These are phyloP conservation scores for Piprites chloris DNA, from an alignment of 2,113 vertebrate genomes.

Conservation along the genomic window DNA sequence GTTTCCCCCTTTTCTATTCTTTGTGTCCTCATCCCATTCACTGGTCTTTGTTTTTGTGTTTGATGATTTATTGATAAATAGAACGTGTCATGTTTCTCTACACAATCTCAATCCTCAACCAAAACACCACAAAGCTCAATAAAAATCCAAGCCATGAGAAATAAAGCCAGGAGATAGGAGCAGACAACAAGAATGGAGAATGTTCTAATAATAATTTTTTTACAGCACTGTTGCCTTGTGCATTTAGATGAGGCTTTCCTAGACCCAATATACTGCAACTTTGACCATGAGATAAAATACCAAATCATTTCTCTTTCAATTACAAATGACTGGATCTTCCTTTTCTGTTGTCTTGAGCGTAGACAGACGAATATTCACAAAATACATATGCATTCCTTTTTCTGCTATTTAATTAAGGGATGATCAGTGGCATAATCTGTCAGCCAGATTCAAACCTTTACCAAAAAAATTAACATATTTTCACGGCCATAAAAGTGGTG, in stretches of 20 bases:
- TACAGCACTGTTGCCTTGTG: not conserved
- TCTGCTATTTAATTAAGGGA: not conserved
- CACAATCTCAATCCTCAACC: not conserved
- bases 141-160: not conserved
- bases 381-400: not conserved
- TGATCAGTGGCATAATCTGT: not conserved
- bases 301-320: not conserved
- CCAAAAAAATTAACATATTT: not conserved
- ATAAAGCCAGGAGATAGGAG: not conserved
- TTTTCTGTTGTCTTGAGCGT: not conserved
- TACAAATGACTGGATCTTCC: not conserved
- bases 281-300: not conserved
- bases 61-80: conserved; percentile 62
- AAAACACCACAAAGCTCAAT: not conserved
- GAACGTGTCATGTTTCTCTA: not conserved
- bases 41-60: not conserved
- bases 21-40: not conserved
- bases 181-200: not conserved
- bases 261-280: not conserved
- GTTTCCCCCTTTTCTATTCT: not conserved
- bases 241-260: not conserved
- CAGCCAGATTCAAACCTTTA: not conserved
- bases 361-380: not conserved
- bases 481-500: not conserved
- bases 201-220: not conserved